These are phyloP conservation scores for Habroteleia sp. DNA, from an alignment of 2,888 invertebrate genomes.

Conservation along the genomic window DNA sequence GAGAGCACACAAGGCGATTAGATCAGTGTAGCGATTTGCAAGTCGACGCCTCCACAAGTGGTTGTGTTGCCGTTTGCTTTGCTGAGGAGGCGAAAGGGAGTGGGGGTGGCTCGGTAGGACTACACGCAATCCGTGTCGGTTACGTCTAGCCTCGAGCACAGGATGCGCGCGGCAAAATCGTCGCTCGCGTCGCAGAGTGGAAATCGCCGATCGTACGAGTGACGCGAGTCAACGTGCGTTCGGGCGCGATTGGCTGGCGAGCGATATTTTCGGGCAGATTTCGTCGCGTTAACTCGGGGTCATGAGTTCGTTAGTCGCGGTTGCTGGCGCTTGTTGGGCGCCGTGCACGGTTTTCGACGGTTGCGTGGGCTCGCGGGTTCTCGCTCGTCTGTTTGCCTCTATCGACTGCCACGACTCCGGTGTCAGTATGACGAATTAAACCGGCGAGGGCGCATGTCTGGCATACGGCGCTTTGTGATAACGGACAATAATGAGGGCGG, in stretches of 20 bases:
- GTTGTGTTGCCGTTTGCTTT: constrained; percentile 71
- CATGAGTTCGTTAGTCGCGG: constrained; percentile 41
- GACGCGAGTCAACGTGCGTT: constrained; percentile 25
- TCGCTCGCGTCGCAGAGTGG: not conserved
- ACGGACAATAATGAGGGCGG: too few species aligned
- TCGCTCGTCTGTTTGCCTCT: constrained; percentile 69
- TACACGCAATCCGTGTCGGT: constrained; percentile 7
- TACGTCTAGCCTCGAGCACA: not conserved
- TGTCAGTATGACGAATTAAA: constrained; percentile 12
- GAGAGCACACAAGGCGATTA: constrained; percentile 17
- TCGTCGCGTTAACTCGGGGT: constrained; percentile 10
- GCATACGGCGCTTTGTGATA: constrained; percentile 9
- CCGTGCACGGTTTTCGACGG: constrained; percentile 51
- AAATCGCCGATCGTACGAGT: constrained; percentile 20
- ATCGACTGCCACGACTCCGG: constrained; percentile 76
- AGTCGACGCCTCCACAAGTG: constrained; percentile 76
- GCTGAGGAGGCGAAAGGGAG: not conserved
- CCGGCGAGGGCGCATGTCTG: constrained; percentile 27
- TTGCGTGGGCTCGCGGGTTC: constrained; percentile 66
- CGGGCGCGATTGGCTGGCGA: constrained; percentile 2
- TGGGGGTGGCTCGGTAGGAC: constrained; percentile 6
- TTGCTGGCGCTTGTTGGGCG: constrained; percentile 39
- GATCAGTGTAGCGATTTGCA: constrained; percentile 45
- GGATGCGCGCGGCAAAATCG: not conserved
- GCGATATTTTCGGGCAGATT: constrained; percentile 14